Evolutionary conservation across 1,140 invertebrate genomes (phyloP).

Genomic region (Hylaeus anthracinus): DNA sequence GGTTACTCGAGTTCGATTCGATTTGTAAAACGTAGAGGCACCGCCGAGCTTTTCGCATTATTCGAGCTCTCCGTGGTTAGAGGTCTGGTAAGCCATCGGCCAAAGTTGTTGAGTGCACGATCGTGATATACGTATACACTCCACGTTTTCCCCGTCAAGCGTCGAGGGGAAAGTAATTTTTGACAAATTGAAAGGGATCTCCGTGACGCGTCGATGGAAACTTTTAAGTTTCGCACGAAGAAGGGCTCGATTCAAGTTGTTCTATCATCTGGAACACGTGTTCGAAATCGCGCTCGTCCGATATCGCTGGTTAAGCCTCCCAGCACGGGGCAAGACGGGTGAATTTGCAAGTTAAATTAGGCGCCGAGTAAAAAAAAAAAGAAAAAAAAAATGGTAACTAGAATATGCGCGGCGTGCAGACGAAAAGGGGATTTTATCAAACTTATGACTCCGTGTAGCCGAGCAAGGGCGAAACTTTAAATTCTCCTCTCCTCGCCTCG

Average conservation of each 20-base stretch:
- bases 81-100: too few relatives aligned
- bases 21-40: too few relatives aligned
- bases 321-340: slow-evolving; percentile 27
- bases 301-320: slow-evolving; percentile 61
- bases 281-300: slow-evolving; percentile 48
- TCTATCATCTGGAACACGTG: slow-evolving; percentile 36
- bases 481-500: not conserved
- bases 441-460: slow-evolving; percentile 4
- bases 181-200: too few relatives aligned
- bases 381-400: not conserved
- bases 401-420: slow-evolving; percentile 24
- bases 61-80: too few relatives aligned
- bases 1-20: too few relatives aligned
- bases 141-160: not conserved
- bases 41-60: too few relatives aligned
- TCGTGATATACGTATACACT: too few relatives aligned
- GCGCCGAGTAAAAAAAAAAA: slow-evolving; percentile 9
- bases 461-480: slow-evolving; percentile 5
- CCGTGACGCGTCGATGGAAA: not conserved
- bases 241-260: not conserved
- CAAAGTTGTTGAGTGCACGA: too few relatives aligned
- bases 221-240: not conserved
- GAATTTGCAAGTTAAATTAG: slow-evolving; percentile 69
- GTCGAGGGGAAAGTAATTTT: too few relatives aligned
- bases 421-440: slow-evolving; percentile 34